These are phyloP conservation scores for Euborellia annulipes DNA, from an alignment of 1,140 invertebrate genomes.

Conservation along the genomic window DNA sequence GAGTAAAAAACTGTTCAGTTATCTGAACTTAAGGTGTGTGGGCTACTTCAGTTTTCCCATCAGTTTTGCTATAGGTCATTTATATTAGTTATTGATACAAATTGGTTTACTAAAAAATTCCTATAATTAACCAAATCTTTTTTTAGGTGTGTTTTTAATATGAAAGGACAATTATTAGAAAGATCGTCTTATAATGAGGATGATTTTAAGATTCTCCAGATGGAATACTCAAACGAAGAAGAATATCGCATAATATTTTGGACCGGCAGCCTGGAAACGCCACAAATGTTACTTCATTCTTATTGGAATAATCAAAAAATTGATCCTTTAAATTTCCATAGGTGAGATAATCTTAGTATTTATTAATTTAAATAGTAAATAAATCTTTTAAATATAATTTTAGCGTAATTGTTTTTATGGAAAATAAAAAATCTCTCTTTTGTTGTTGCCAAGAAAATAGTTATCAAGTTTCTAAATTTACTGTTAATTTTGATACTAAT, in stretches of 20 bases:
- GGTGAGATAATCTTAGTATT: conserved; percentile 27
- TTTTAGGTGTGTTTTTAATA: conserved; percentile 49
- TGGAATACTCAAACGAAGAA: conserved; percentile 55
- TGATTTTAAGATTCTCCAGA: conserved; percentile 45
- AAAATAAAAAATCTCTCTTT: no score
- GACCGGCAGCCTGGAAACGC: conserved; percentile 61
- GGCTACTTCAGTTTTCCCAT: no score
- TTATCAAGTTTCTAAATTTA: no score
- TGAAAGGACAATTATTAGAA: conserved; percentile 38
- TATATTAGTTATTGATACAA: no score
- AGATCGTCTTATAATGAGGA: conserved; percentile 31
- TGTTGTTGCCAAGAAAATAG: no score
- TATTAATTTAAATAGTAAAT: no score
- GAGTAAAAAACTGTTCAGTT: no score
- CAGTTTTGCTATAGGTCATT: no score
- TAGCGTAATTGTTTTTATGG: no score
- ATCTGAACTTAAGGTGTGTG: no score
- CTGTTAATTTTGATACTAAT: no score
- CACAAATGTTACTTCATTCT: conserved; percentile 46
- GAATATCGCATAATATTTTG: conserved; percentile 60
- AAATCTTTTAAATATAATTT: no score
- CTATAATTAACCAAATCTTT: neutral
- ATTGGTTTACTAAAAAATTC: neutral
- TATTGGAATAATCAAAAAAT: conserved; percentile 35
- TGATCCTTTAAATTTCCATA: conserved; percentile 55